These are phyloP conservation scores for Nesogale talazaci DNA, from an alignment of 2,113 vertebrate genomes.

Conservation along the genomic window DNA sequence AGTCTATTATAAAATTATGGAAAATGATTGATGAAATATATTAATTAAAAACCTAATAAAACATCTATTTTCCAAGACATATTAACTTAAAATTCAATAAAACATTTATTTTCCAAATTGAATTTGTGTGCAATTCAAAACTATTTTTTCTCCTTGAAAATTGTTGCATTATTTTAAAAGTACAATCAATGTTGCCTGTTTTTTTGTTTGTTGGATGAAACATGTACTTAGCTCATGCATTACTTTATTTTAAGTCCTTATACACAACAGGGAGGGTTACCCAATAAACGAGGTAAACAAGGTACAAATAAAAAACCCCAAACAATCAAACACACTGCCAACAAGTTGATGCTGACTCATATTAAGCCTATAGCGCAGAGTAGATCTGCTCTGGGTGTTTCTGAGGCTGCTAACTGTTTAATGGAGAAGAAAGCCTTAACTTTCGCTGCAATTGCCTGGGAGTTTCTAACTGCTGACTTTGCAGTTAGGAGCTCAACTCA, in stretches of 20 bases:
- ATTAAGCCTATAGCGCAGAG: no score
- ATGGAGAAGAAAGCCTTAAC: no score
- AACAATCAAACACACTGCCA: no score
- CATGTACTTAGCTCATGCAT: background rate
- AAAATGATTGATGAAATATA: background rate
- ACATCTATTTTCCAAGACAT: slow-evolving; percentile 25
- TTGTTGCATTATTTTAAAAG: slow-evolving; percentile 11
- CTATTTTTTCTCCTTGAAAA: background rate
- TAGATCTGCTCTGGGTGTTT: no score
- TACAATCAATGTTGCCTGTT: background rate
- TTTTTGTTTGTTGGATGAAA: slow-evolving; percentile 22
- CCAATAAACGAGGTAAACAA: no score
- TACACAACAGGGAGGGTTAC: background rate
- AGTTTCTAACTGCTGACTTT: no score
- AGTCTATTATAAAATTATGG: background rate
- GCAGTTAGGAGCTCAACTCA: no score
- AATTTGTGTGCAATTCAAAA: background rate
- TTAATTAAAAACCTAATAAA: slow-evolving; percentile 19
- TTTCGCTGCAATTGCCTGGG: no score
- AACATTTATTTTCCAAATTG: slow-evolving; percentile 22
- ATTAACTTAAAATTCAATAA: slow-evolving; percentile 14
- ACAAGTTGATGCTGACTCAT: no score
- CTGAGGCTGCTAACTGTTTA: no score
- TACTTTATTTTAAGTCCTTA: background rate
- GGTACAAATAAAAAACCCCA: no score